Conservation (phyloP, 2,113 vertebrate species). For the Elachura formosa region DNA sequence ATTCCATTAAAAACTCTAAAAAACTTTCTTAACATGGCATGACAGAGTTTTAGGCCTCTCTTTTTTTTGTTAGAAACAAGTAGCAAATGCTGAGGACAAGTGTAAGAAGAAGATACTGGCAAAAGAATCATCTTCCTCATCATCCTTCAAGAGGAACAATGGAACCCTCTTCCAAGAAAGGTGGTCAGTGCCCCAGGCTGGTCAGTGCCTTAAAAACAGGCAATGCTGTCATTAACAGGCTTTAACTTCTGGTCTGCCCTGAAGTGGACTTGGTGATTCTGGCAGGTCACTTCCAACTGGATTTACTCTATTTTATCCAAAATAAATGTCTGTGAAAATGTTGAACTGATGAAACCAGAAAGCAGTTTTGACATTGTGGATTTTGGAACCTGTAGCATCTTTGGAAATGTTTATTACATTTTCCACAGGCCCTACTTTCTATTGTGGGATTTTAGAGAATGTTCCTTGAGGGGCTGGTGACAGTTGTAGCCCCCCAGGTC, state of each 20-base stretch:
- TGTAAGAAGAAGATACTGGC: background rate
- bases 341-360: background rate
- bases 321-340: background rate
- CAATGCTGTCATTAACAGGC: background rate
- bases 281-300: background rate
- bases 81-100: background rate
- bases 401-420: background rate
- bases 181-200: background rate
- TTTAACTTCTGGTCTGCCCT: background rate
- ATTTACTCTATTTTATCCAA: background rate
- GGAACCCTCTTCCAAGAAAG: background rate
- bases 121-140: background rate
- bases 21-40: background rate
- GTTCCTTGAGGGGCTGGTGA: background rate
- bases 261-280: background rate
- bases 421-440: background rate
- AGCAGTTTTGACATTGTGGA: background rate
- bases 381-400: background rate
- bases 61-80: background rate
- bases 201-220: background rate
- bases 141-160: background rate
- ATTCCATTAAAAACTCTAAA: conserved; percentile 9
- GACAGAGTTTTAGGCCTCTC: background rate
- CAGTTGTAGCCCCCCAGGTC: background rate
- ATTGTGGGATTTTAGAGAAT: background rate